Evolutionary conservation across 1,140 invertebrate genomes (phyloP), one percentile per base, ranked within the genome.

Genomic region (Drosophila ohnishii): DNA sequence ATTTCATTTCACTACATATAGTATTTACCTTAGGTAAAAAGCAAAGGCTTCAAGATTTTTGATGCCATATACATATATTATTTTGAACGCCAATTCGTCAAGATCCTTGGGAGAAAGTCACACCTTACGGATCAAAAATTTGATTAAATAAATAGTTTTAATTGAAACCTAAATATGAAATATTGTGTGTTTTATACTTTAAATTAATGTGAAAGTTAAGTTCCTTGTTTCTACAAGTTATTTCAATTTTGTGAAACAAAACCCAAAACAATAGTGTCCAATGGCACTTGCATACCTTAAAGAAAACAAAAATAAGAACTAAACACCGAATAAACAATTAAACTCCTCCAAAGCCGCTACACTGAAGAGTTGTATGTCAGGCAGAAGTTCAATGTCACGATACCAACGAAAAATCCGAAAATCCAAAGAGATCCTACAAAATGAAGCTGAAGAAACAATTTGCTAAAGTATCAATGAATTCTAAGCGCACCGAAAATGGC

Each of bases 391-490:
- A 87, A 82, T 87, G 78, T 79, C 83, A 83, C 25, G 25, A 25
- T 44, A 28, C 9, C 25, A 35, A 22, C 13, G 4, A 59, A 55
- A 53, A 19, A 9, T n/a, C 28, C 19, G 6, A 30, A 71, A 56
- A 35, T 34, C 13, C 65, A n/a, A 39, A 13, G 45, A 61, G 55
- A 53, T 59, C 51, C 48, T 53, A 69, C 2, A 57, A 45, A 69
- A 51, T 70, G 60, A 67, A 65, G 55, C 47, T 35, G 39, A 65
- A 59, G 76, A 85, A 85, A 81, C 83, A 83, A 86, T 87, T 85
- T 77, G 53, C 50, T 53, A 86, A 78, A 78, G 75, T 78, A 87
- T 86, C 83, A 83, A 76, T 87, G 83, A 86, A 79, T 87, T 87
- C 83, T 87, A 86, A 86, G 74, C 79, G 72, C 79, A 48, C 59